Conservation (phyloP, 92 coral and sea anemone species). For the Nematostella vectensis region DNA sequence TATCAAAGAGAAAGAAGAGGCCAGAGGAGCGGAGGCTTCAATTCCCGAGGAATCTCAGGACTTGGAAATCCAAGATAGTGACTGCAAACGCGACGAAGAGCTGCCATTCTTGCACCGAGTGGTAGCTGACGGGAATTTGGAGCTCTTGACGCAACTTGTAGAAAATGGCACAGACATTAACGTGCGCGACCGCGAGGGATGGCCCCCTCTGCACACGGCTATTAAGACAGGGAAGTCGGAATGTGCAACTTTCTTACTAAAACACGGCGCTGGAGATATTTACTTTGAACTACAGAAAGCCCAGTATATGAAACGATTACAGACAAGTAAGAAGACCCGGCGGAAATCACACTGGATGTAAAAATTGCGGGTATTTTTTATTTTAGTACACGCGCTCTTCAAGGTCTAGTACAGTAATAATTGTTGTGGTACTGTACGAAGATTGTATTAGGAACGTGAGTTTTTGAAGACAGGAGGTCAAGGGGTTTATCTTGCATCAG, state of each 20-base stretch:
- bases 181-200: conserved; percentile 56
- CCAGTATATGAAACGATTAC: conserved; percentile 54
- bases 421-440: not conserved
- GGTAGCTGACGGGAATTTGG: conserved; percentile 51
- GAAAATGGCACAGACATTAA: conserved; percentile 68
- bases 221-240: conserved; percentile 54
- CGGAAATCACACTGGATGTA: conserved; percentile 74
- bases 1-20: conserved; percentile 46
- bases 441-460: too few relatives aligned
- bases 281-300: conserved; percentile 67
- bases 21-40: conserved; percentile 4
- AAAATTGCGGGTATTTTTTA: not conserved
- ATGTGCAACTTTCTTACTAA: conserved; percentile 67
- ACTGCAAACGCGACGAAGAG: conserved; percentile 6
- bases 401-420: not conserved
- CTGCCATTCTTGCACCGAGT: conserved; percentile 50
- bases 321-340: conserved; percentile 38
- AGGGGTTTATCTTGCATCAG: too few relatives aligned
- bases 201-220: conserved; percentile 82
- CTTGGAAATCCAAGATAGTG: conserved; percentile 4
- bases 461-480: conserved; percentile 24
- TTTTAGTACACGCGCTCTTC: not conserved
- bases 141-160: conserved; percentile 41
- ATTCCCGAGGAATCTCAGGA: conserved; percentile 4
- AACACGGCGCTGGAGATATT: conserved; percentile 76